phyloP scores from a whole-genome alignment of 2,888 invertebrate species.

The Blastobasis lacticolella region DNA sequence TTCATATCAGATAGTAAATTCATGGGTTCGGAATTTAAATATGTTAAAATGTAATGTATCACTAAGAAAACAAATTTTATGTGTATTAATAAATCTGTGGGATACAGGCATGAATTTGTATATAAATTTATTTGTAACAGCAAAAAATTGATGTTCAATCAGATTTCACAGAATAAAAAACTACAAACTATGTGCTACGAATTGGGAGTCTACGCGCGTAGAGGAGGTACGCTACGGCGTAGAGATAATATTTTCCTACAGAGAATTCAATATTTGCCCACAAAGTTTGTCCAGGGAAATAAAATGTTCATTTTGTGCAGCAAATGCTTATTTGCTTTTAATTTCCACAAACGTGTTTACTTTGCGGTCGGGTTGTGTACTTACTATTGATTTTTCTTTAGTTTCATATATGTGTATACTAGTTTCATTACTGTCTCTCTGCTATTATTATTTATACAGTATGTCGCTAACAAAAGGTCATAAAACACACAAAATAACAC shows the following conservation, averaged over 20 bases:
- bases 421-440: neutral
- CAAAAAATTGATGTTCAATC: neutral
- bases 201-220: neutral
- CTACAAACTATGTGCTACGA: neutral
- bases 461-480: neutral
- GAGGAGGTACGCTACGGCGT: neutral
- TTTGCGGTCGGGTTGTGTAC: neutral
- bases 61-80: neutral
- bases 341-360: neutral
- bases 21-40: too few species aligned
- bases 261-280: neutral
- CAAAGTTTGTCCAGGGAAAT: neutral
- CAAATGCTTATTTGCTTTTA: neutral
- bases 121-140: neutral
- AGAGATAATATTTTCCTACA: neutral
- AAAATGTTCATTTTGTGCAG: neutral
- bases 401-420: neutral
- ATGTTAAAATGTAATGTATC: too few species aligned
- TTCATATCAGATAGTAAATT: too few species aligned
- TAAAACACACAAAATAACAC: slow-evolving; percentile 24
- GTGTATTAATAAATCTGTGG: neutral
- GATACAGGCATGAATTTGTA: neutral
- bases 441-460: neutral
- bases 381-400: neutral
- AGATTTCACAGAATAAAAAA: neutral